A percentile compares a stretch with the other conserved stretches of the same genome.
Conservation (phyloP, 2,888 invertebrate species). For the Hemistola chrysoprasaria region DNA sequence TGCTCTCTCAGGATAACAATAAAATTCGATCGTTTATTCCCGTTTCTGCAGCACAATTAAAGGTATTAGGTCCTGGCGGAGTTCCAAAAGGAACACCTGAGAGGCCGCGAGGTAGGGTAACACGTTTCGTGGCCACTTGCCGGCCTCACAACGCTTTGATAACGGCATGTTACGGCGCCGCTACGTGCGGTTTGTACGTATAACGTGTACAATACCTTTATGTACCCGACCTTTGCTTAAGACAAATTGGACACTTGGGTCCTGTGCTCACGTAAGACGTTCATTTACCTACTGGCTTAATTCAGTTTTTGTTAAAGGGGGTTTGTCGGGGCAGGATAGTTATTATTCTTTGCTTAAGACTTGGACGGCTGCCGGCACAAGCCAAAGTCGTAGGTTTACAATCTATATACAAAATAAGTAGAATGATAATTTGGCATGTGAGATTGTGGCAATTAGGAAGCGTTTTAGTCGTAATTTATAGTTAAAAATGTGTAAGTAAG, state of each 20-base stretch:
- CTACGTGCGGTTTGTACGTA: conserved; percentile 16
- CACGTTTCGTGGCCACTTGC: conserved; percentile 28
- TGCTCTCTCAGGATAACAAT: too few relatives aligned
- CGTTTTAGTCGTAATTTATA: too few relatives aligned
- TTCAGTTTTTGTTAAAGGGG: conserved; percentile 4
- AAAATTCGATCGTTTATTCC: conserved; percentile 4
- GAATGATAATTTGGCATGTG: too few relatives aligned
- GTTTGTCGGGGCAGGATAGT: too few relatives aligned
- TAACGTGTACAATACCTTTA: too few relatives aligned
- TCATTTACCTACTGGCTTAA: not conserved
- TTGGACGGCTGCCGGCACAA: too few relatives aligned
- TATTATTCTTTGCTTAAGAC: too few relatives aligned
- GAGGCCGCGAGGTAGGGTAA: conserved; percentile 14
- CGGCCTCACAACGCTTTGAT: conserved; percentile 18
- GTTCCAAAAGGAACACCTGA: conserved; percentile 32
- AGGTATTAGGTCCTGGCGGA: conserved; percentile 18
- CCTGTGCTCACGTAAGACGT: conserved; percentile 10
- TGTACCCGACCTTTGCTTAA: conserved; percentile 15
- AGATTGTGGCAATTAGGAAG: too few relatives aligned
- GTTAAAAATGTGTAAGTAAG: too few relatives aligned
- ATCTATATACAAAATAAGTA: too few relatives aligned
- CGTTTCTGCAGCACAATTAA: conserved; percentile 26
- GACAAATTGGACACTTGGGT: conserved; percentile 18
- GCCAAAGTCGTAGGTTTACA: too few relatives aligned
- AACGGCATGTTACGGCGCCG: conserved; percentile 18